Evolutionary conservation across 2,797 vertebrate species (phyloP), one percentile per base, ranked within the genome.

Genomic region (Eremophila alpestris): DNA sequence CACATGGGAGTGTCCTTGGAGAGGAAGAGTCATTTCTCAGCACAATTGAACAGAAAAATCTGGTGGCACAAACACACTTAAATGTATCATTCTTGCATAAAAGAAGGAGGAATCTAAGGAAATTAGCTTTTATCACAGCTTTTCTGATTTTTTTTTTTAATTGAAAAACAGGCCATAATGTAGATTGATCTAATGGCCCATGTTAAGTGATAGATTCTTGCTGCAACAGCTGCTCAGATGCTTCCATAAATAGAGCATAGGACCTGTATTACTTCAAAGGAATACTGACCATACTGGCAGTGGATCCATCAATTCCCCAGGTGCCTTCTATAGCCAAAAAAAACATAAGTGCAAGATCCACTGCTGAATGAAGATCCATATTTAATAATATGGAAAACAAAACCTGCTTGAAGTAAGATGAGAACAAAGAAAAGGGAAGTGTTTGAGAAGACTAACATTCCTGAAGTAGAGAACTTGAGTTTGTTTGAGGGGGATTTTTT

Each of bases 31-130:
- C 59, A 73, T 91, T 92, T 87, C 83, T 87, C 70, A 82, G 63
- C 77, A 70, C 46, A 48, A 87, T n/a, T 87, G n/a, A 68, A 83
- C 29, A 85, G 63, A 89, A 95, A 89, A 91, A 93, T 64, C 51
- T 91, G 30, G 32, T 93, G 76, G 64, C 43, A 77, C 32, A 89
- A 82, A 79, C 48, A 77, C 29, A 74, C 79, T 91, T 91, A 89
- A 75, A 81, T 36, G 4, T 16, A 83, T 78, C 51, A 36, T 65
- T 67, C n/a, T 45, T 46, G 36, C 34, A 83, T 10, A 86, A 79
- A 83, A 71, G 22, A 62, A 86, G 11, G 40, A 87, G 27, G 29
- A 83, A 81, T 29, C 58, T 48, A 71, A 80, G 51, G 69, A 91
- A 91, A 90, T 59, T 22, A 89, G 49, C 40, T 52, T 83, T 89